Evolutionary conservation across 2,113 vertebrate genomes (phyloP).

Genomic region (Columba janthina): DNA sequence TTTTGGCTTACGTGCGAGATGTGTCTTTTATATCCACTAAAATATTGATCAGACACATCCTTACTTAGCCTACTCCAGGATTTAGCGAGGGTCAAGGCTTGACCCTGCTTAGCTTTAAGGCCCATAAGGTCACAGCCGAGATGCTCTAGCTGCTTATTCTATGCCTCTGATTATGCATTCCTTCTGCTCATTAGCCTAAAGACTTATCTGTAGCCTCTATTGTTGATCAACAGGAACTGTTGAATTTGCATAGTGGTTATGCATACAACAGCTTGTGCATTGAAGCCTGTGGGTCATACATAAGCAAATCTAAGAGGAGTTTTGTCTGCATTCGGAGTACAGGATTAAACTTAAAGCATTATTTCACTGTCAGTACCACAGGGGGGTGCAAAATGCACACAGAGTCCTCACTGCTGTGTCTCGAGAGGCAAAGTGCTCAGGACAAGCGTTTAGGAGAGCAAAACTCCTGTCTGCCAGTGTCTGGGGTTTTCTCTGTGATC

Average conservation of each 20-base stretch:
- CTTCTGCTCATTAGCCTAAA: neutral
- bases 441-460: neutral
- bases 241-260: neutral
- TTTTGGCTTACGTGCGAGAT: rapidly evolving
- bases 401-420: neutral
- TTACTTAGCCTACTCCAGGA: neutral
- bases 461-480: neutral
- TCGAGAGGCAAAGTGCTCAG: neutral
- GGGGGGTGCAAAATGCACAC: neutral
- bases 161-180: neutral
- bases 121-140: neutral
- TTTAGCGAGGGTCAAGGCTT: neutral
- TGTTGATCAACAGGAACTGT: neutral
- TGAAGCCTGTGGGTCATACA: neutral
- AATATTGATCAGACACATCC: neutral
- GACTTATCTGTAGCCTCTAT: neutral
- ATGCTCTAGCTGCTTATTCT: neutral
- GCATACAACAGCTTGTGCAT: neutral
- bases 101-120: neutral
- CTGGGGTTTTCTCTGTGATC: neutral
- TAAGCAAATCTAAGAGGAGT: neutral
- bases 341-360: neutral
- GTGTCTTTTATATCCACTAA: neutral
- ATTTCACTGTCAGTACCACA: neutral
- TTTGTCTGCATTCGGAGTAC: neutral